Evolutionary conservation across 1,140 invertebrate genomes (phyloP).

Genomic region (Pomacea maculata): DNA sequence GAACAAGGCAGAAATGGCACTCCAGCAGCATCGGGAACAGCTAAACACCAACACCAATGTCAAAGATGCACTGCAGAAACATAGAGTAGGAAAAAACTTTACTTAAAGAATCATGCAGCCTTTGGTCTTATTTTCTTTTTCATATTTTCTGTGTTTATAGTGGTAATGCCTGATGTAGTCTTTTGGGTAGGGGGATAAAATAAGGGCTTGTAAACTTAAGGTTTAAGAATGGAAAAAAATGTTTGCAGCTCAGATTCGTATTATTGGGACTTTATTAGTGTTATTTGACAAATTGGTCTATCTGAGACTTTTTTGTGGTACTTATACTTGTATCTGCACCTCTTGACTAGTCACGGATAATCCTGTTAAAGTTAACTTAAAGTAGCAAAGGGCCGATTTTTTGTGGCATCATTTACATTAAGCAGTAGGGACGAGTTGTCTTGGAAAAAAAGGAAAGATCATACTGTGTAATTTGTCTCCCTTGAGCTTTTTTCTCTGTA

Average conservation of each 20-base stretch:
- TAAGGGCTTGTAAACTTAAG: too few species aligned
- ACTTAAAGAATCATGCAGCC: background rate
- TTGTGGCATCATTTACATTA: too few species aligned
- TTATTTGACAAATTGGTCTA: too few species aligned
- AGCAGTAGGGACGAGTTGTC: too few species aligned
- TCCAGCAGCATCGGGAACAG: conserved; percentile 78
- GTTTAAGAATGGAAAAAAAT: too few species aligned
- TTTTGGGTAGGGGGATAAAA: too few species aligned
- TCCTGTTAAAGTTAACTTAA: background rate
- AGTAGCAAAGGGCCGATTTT: too few species aligned
- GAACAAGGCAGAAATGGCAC: conserved; percentile 86
- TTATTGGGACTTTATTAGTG: too few species aligned
- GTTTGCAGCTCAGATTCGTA: too few species aligned
- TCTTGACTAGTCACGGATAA: background rate
- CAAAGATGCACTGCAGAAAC: conserved; percentile 78
- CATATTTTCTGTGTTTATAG: too few species aligned
- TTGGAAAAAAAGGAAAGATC: background rate
- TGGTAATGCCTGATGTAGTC: too few species aligned
- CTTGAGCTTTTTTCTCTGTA: background rate
- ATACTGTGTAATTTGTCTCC: background rate
- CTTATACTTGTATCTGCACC: background rate
- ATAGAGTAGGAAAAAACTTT: conserved; percentile 64
- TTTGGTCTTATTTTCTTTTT: too few species aligned
- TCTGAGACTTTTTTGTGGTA: background rate
- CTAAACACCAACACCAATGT: conserved; percentile 87